Evolutionary conservation across 2,888 invertebrate species (phyloP), one percentile per base, ranked within the genome.

Genomic region (Meteorus colon): DNA sequence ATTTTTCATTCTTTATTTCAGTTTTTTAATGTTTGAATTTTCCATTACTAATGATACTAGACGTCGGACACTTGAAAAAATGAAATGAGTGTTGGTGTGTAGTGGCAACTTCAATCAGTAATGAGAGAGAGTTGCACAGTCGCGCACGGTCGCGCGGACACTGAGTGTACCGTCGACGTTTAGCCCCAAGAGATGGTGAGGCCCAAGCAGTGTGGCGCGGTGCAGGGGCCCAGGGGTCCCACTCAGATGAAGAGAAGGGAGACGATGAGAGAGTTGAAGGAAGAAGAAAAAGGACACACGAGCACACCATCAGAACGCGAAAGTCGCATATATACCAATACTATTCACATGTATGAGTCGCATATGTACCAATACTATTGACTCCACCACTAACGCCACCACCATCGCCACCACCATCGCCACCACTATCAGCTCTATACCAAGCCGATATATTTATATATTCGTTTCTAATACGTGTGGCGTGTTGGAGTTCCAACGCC

Each of bases 381-480:
- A 24, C 24, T 24, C 24, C 24, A 24, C 24, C 24, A 24, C 24
- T 24, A 24, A 24, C 24, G 24, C 34, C 37, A n/a, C 14, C 60
- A 31, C 29, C 59, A 31, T 19, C 34, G 16, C 41, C 66, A 19
- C 31, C 27, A 34, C 55, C 31, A 24, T 73, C 41, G 45, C 73
- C 72, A 48, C 78, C 65, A 31, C 45, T 67, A 2, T 59, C 74
- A 45, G n/a, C 62, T 59, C 48, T 24, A 62, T 60, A 34, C 60
- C 74, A 77, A 78, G 79, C 81, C 85, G 84, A 86, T 86, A 86
- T 86, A 87, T 87, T 86, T 87, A 84, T 67, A 67, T 86, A 86
- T 87, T 86, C 84, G 85, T 84, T 86, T 86, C 86, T 86, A 86
- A 87, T 87, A 86, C 83, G 84, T 80, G 84, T 80, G 82, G 81